phyloP scores from a whole-genome alignment of 23 tunicate genomes.

The Oikopleura vanhoeffeni region DNA sequence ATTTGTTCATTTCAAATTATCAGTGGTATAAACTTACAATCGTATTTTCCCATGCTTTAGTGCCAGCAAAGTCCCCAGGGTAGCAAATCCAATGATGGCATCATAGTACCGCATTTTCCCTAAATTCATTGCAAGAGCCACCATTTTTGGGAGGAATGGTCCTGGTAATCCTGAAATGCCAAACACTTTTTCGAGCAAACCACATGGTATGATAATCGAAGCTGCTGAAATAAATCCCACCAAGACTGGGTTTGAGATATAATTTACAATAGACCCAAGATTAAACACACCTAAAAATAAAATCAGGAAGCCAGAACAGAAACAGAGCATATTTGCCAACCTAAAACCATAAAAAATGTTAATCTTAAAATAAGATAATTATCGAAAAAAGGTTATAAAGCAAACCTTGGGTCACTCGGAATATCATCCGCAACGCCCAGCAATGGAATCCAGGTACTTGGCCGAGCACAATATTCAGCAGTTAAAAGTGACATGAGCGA shows the following conservation, averaged over 20 bases:
- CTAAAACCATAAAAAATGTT: too few species aligned
- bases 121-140: background rate
- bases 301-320: background rate
- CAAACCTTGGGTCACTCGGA: background rate
- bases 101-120: background rate
- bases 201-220: background rate
- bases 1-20: too few species aligned
- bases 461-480: background rate
- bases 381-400: too few species aligned
- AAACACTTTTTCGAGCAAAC: background rate
- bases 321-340: background rate
- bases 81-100: background rate
- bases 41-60: background rate
- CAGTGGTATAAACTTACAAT: background rate
- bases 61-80: background rate
- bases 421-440: background rate
- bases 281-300: background rate
- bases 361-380: too few species aligned
- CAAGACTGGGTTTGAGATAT: background rate
- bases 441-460: background rate
- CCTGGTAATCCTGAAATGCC: background rate
- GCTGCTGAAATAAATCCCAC: slow-evolving; percentile 14
- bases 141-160: background rate
- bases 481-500: background rate
- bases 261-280: background rate